These are phyloP conservation scores for Channa argus DNA, from an alignment of 2,113 vertebrate genomes.

Conservation along the genomic window DNA sequence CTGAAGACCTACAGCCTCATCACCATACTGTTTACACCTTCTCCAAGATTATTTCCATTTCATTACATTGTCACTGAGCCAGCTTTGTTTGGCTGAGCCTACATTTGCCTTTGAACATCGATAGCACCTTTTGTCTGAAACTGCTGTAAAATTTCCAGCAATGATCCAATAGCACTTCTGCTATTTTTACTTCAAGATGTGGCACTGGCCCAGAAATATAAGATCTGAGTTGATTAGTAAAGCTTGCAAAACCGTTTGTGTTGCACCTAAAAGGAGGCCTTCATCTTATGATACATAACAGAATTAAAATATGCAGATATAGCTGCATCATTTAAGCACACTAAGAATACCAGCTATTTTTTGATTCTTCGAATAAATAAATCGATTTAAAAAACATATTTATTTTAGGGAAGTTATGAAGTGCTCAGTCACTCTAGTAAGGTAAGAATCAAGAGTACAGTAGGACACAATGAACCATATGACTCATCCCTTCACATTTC, in stretches of 20 bases:
- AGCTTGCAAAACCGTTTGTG: slow-evolving; percentile 59
- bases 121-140: slow-evolving; percentile 66
- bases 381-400: slow-evolving; percentile 57
- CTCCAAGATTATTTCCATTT: slow-evolving; percentile 56
- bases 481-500: background rate
- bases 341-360: slow-evolving; percentile 32
- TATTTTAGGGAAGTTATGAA: slow-evolving; percentile 56
- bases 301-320: slow-evolving; percentile 47
- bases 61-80: slow-evolving; percentile 54
- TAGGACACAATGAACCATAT: background rate
- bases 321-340: slow-evolving; percentile 28
- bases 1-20: slow-evolving; percentile 26
- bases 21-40: slow-evolving; percentile 12
- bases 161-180: slow-evolving; percentile 64
- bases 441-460: slow-evolving; percentile 11
- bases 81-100: slow-evolving; percentile 54
- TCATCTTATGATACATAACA: slow-evolving; percentile 46
- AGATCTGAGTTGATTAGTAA: slow-evolving; percentile 61
- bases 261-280: slow-evolving; percentile 56
- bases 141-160: slow-evolving; percentile 60
- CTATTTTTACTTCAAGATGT: slow-evolving; percentile 71
- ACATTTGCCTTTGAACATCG: slow-evolving; percentile 67
- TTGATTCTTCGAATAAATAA: slow-evolving; percentile 33
- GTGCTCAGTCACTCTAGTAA: slow-evolving; percentile 44
- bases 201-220: slow-evolving; percentile 66